These are phyloP conservation scores for Megaptera novaeangliae DNA, from an alignment of 2,113 vertebrate genomes.

Conservation along the genomic window DNA sequence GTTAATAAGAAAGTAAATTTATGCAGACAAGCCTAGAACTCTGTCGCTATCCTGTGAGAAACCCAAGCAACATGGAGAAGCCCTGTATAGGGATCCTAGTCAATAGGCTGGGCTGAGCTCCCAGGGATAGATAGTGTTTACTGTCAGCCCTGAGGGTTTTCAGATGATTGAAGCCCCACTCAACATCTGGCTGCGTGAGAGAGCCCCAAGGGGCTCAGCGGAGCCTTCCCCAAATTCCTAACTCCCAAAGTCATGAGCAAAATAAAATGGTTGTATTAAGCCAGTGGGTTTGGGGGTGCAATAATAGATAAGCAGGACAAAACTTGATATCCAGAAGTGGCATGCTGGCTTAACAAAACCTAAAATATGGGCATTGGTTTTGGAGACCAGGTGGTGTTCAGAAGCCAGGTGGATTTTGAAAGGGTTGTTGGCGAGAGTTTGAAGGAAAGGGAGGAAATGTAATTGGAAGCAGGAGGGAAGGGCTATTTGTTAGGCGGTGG, in stretches of 20 bases:
- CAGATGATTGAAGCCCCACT: neutral
- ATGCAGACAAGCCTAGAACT: neutral
- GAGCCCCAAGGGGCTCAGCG: neutral
- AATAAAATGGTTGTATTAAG: neutral
- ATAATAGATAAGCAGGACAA: neutral
- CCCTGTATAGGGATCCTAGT: accelerated
- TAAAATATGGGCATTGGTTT: neutral
- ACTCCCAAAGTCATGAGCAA: neutral
- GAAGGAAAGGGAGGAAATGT: neutral
- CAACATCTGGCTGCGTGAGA: neutral
- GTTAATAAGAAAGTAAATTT: neutral
- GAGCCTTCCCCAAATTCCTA: neutral
- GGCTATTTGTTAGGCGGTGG: neutral
- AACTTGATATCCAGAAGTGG: neutral
- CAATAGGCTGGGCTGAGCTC: neutral
- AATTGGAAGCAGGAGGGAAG: neutral
- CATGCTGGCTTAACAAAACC: neutral
- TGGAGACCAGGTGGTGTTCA: neutral
- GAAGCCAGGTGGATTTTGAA: neutral
- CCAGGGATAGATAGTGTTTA: neutral
- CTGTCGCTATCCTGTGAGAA: neutral
- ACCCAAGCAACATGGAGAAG: neutral
- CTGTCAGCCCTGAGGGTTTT: neutral
- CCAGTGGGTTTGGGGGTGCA: neutral
- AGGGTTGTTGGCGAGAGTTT: neutral